A percentile compares a stretch with the other conserved stretches of the same genome.
Evolutionary conservation across 2,888 invertebrate species (phyloP).

Genomic region (Hydropsyche betteni): DNA sequence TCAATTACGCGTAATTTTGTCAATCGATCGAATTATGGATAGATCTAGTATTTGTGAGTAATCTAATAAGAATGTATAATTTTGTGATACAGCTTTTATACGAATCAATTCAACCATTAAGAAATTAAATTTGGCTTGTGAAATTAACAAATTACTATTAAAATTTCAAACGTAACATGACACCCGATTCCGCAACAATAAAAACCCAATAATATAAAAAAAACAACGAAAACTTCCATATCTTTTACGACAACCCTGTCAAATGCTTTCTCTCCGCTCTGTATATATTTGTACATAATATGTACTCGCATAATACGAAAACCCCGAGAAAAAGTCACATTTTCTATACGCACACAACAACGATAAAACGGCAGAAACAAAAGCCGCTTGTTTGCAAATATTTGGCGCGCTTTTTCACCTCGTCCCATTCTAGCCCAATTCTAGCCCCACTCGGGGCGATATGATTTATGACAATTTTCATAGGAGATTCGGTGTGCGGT

Average conservation of each 20-base stretch:
- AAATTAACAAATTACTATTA: too few species aligned
- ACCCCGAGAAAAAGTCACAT: neutral
- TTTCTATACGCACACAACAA: neutral
- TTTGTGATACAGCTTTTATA: neutral
- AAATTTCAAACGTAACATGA: too few species aligned
- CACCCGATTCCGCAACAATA: too few species aligned
- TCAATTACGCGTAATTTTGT: too few species aligned
- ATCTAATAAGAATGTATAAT: too few species aligned
- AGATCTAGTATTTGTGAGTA: too few species aligned
- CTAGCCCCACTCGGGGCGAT: neutral
- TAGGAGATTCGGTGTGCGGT: conserved; percentile 36
- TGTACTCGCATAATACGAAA: conserved; percentile 2
- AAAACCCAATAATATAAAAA: too few species aligned
- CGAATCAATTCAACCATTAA: too few species aligned
- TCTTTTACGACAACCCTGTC: too few species aligned
- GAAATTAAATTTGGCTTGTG: too few species aligned
- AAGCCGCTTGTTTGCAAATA: conserved; percentile 22
- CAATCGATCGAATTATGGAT: too few species aligned
- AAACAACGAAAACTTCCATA: too few species aligned
- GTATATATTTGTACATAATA: neutral
- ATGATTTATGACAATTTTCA: conserved; percentile 45
- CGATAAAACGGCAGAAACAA: conserved; percentile 3
- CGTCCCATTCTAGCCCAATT: neutral
- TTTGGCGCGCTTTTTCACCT: neutral
- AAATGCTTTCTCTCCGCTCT: neutral